phyloP scores from a whole-genome alignment of 1,140 invertebrate species.

The Oscheius sp. region DNA sequence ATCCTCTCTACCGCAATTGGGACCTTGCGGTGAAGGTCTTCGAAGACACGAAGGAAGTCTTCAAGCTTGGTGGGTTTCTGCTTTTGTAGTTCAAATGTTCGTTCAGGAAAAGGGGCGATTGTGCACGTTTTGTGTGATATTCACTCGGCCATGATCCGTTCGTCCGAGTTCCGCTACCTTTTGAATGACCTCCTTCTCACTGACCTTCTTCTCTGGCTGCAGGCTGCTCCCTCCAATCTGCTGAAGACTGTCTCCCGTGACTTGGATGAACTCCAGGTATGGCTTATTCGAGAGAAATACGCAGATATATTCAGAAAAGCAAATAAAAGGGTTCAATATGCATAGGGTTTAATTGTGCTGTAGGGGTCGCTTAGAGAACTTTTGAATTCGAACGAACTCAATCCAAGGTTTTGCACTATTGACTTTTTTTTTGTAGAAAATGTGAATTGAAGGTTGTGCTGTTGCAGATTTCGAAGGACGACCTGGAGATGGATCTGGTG shows the following conservation, averaged over 20 bases:
- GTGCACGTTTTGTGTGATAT: slow-evolving; percentile 29
- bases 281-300: too few relatives aligned
- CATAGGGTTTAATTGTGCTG: too few relatives aligned
- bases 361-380: too few relatives aligned
- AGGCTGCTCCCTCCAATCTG: not conserved
- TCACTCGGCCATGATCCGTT: slow-evolving; percentile 20
- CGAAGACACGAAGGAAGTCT: not conserved
- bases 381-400: not conserved
- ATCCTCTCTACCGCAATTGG: slow-evolving; percentile 26
- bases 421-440: too few relatives aligned
- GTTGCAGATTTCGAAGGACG: not conserved
- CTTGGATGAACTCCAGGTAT: too few relatives aligned
- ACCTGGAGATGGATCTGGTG: not conserved
- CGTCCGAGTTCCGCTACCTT: slow-evolving; percentile 31
- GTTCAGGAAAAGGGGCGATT: not conserved
- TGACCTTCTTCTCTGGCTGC: slow-evolving; percentile 32
- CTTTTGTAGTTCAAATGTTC: not conserved
- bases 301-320: too few relatives aligned
- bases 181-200: slow-evolving; percentile 29
- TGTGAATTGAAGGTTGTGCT: not conserved
- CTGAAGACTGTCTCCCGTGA: too few relatives aligned
- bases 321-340: too few relatives aligned
- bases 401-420: too few relatives aligned
- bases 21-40: not conserved
- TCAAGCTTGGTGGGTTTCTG: too few relatives aligned